Evolutionary conservation across 2,888 invertebrate genomes (phyloP).

Genomic region (Drosophila prostipennis): DNA sequence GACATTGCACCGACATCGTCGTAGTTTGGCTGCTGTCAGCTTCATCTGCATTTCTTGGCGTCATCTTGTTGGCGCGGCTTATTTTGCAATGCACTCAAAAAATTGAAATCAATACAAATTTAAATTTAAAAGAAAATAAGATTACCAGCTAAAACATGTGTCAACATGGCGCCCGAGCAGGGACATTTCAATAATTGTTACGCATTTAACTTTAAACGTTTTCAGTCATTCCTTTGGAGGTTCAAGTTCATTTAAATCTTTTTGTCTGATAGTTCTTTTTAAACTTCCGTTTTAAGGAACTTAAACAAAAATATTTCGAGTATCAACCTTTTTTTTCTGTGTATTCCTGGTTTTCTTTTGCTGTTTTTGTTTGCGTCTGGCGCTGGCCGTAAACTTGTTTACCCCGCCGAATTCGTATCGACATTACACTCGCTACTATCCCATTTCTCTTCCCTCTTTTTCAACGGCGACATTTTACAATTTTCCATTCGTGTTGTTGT

Average conservation of each 20-base stretch:
- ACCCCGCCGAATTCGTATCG: conserved; percentile 57
- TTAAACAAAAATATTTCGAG: background rate
- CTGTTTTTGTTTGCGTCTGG: conserved; percentile 57
- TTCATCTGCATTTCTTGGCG: conserved; percentile 77
- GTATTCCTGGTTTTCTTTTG: conserved; percentile 3
- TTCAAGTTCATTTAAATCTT: too few species aligned
- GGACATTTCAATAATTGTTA: too few species aligned
- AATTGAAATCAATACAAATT: background rate
- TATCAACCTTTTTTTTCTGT: background rate
- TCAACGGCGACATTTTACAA: conserved; percentile 74
- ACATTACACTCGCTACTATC: conserved; percentile 61
- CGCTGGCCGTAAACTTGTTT: conserved; percentile 71
- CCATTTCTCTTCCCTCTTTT: conserved; percentile 22
- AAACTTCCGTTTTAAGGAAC: too few species aligned
- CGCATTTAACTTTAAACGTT: too few species aligned
- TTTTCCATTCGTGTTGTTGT: conserved; percentile 77
- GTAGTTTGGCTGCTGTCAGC: conserved; percentile 62
- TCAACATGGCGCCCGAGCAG: too few species aligned
- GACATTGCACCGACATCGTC: conserved; percentile 32
- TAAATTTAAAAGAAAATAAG: too few species aligned
- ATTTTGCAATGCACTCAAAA: conserved; percentile 9
- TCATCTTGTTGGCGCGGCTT: conserved; percentile 46
- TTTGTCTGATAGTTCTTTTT: too few species aligned
- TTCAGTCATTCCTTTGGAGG: background rate
- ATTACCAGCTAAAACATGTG: too few species aligned